phyloP scores from a whole-genome alignment of 1,140 invertebrate genomes.

The Lerema accius region DNA sequence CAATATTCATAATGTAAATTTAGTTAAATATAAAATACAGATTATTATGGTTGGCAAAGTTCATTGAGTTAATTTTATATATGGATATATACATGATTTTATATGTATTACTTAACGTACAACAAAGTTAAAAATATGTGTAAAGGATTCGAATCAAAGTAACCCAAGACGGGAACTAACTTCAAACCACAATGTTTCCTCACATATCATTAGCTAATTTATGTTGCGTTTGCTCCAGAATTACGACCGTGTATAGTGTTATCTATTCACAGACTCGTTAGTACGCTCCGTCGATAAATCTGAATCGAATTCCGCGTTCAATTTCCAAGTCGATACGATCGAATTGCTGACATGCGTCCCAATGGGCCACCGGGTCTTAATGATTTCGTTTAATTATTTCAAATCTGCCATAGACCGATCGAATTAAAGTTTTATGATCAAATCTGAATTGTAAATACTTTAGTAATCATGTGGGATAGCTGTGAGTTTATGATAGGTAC shows the following conservation, averaged over 20 bases:
- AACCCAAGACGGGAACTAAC: background rate
- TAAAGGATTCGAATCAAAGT: background rate
- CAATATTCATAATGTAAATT: no score
- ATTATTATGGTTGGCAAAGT: no score
- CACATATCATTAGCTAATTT: constrained; percentile 72
- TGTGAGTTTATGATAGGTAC: constrained; percentile 6
- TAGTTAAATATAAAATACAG: no score
- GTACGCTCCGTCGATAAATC: constrained; percentile 36
- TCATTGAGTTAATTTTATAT: no score
- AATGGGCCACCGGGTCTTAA: constrained; percentile 9
- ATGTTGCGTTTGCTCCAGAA: constrained; percentile 61
- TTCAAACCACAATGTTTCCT: constrained; percentile 43
- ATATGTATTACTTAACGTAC: no score
- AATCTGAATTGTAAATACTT: constrained; percentile 11
- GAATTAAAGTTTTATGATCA: background rate
- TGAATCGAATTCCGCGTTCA: constrained; percentile 16
- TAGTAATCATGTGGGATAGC: constrained; percentile 8
- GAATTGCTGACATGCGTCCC: constrained; percentile 5
- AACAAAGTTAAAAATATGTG: no score
- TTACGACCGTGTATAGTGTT: constrained; percentile 57
- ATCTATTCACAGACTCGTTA: constrained; percentile 57
- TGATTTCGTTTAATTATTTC: constrained; percentile 11
- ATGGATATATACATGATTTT: no score
- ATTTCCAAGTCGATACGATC: constrained; percentile 16
- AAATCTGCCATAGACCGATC: background rate